Conservation (phyloP, 2,797 vertebrate genomes). For the Benthosema pterotum region DNA sequence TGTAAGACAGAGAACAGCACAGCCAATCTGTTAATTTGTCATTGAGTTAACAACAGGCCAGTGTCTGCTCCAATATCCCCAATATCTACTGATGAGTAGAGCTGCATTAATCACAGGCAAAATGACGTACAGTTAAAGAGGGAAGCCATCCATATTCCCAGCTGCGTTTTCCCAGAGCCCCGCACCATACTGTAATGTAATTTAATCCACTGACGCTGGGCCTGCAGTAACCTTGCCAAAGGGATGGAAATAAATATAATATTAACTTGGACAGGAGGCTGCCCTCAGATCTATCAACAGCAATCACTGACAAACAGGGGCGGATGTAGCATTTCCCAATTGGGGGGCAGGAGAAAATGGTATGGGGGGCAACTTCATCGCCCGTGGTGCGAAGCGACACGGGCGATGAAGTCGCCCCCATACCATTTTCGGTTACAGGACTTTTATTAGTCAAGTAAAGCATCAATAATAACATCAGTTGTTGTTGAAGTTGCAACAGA, state of each 20-base stretch:
- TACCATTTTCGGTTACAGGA: no score
- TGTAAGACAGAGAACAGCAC: background rate
- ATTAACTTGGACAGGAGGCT: constrained; percentile 59
- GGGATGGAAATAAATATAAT: constrained; percentile 62
- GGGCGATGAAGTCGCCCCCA: no score
- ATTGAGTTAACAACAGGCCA: constrained; percentile 44
- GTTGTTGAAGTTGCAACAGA: no score
- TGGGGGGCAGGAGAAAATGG: no score
- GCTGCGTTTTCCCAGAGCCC: constrained; percentile 50
- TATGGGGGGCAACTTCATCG: no score
- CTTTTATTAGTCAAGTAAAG: no score
- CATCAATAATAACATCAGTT: no score
- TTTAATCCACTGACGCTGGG: constrained; percentile 62
- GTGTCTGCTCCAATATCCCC: constrained; percentile 24
- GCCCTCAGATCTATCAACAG: constrained; percentile 54
- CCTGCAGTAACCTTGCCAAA: constrained; percentile 69
- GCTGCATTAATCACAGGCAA: constrained; percentile 51
- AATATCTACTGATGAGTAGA: constrained; percentile 3
- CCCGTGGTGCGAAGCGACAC: no score
- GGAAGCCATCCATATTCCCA: constrained; percentile 64
- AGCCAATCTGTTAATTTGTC: constrained; percentile 28
- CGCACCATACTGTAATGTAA: constrained; percentile 49
- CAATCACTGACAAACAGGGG: no score
- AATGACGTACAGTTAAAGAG: constrained; percentile 21
- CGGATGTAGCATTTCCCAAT: no score